Evolutionary conservation across 2,888 invertebrate genomes (phyloP).

Genomic region (Xestia ashworthii): DNA sequence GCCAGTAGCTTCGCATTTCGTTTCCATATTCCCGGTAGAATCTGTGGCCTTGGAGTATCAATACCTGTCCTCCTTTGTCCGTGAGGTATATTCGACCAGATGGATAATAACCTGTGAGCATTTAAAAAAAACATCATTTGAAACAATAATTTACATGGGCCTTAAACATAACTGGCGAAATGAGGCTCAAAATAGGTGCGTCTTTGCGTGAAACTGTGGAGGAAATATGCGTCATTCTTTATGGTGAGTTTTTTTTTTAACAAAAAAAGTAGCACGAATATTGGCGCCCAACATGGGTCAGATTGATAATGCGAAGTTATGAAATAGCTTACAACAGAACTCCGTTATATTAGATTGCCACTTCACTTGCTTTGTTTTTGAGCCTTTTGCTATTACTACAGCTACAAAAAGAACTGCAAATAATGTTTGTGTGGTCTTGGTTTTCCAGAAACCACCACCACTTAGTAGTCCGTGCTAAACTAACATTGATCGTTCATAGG

Average conservation of each 20-base stretch:
- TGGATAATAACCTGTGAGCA: slow-evolving; percentile 29
- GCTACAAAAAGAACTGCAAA: neutral
- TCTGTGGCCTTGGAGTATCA: slow-evolving; percentile 74
- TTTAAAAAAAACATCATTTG: slow-evolving; percentile 7
- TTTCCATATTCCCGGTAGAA: slow-evolving; percentile 79
- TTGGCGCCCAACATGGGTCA: neutral
- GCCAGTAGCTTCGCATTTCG: slow-evolving; percentile 78
- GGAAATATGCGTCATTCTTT: neutral
- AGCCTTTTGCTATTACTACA: neutral
- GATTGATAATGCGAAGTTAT: neutral
- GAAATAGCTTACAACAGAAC: neutral
- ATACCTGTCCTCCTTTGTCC: slow-evolving; percentile 76
- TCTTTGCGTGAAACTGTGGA: no score
- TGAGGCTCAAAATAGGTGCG: neutral
- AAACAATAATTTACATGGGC: neutral
- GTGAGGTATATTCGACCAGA: slow-evolving; percentile 74
- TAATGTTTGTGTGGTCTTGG: neutral
- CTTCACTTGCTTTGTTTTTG: neutral
- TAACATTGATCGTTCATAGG: neutral
- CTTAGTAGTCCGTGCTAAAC: neutral
- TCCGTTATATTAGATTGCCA: neutral
- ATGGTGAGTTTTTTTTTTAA: neutral
- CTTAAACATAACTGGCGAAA: slow-evolving; percentile 2
- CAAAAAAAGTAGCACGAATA: neutral
- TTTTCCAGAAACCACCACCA: neutral